phyloP scores from a whole-genome alignment of 2,888 invertebrate species.

The Meloe dianella region DNA sequence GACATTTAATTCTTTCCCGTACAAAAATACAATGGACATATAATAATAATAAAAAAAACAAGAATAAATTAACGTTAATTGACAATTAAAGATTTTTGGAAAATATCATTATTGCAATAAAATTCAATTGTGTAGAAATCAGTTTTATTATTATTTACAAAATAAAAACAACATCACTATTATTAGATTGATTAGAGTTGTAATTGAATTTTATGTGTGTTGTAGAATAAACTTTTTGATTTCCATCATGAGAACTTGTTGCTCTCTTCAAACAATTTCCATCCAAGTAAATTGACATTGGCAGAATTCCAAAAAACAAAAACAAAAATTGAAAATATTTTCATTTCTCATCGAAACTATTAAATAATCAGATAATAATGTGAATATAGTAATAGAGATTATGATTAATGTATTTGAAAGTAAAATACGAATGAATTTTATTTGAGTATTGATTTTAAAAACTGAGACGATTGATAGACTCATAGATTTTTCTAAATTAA shows the following conservation, averaged over 20 bases:
- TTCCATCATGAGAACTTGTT: conserved; percentile 11
- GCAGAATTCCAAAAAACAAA: conserved; percentile 7
- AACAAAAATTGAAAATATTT: conserved; percentile 4
- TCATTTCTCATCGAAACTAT: conserved; percentile 11
- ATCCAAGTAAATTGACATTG: conserved; percentile 2
- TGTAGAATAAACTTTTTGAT: neutral
- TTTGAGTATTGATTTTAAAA: neutral
- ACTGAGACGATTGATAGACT: too few relatives aligned
- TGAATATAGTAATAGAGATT: neutral
- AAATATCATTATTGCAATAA: too few relatives aligned
- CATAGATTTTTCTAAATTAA: too few relatives aligned
- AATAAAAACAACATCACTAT: too few relatives aligned
- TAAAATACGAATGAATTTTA: neutral
- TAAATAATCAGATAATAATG: neutral
- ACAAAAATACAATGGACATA: neutral
- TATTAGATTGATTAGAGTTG: neutral
- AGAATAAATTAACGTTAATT: too few relatives aligned
- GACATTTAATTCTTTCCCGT: neutral
- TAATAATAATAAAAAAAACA: too few relatives aligned
- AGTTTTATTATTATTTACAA: too few relatives aligned
- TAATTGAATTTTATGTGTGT: conserved; percentile 6
- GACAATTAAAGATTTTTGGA: too few relatives aligned
- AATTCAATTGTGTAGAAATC: too few relatives aligned
- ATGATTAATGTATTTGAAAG: neutral
- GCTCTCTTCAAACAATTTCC: conserved; percentile 1